These are phyloP conservation scores for Alfaro cultratus DNA, from an alignment of 2,797 vertebrate species.

Conservation along the genomic window DNA sequence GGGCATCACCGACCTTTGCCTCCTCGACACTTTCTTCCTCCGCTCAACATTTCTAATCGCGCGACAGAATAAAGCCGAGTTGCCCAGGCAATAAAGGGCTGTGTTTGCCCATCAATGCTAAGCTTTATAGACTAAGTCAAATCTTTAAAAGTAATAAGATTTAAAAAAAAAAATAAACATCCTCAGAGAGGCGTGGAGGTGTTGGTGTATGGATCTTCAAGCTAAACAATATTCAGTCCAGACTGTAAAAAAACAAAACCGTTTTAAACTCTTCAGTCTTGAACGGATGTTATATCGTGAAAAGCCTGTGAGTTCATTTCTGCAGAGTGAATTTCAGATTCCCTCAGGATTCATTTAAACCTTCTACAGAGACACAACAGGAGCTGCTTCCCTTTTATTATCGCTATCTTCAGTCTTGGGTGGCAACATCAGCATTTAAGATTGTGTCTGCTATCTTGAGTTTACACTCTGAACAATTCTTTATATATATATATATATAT, in stretches of 20 bases:
- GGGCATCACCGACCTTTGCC: constrained; percentile 35
- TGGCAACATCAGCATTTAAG: background rate
- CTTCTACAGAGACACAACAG: background rate
- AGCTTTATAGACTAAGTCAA: constrained; percentile 14
- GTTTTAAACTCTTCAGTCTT: background rate
- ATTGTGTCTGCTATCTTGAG: background rate
- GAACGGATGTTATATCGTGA: too few relatives aligned
- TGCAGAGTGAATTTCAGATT: background rate
- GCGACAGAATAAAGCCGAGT: constrained; percentile 52
- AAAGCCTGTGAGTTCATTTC: background rate
- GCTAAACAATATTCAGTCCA: constrained; percentile 1
- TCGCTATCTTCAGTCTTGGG: background rate
- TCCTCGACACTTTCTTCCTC: constrained; percentile 41
- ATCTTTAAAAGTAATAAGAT: constrained; percentile 33
- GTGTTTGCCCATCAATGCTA: constrained; percentile 21
- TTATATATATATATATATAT: background rate
- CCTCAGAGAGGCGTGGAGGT: background rate
- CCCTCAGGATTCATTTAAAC: background rate
- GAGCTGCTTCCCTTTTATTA: background rate
- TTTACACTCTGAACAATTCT: background rate
- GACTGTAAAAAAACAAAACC: background rate
- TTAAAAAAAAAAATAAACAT: background rate
- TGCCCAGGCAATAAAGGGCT: constrained; percentile 44
- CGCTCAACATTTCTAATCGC: constrained; percentile 36
- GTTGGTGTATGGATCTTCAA: background rate